These are phyloP conservation scores for Leucophora obtusa DNA, from an alignment of 2,888 invertebrate genomes.

Conservation along the genomic window DNA sequence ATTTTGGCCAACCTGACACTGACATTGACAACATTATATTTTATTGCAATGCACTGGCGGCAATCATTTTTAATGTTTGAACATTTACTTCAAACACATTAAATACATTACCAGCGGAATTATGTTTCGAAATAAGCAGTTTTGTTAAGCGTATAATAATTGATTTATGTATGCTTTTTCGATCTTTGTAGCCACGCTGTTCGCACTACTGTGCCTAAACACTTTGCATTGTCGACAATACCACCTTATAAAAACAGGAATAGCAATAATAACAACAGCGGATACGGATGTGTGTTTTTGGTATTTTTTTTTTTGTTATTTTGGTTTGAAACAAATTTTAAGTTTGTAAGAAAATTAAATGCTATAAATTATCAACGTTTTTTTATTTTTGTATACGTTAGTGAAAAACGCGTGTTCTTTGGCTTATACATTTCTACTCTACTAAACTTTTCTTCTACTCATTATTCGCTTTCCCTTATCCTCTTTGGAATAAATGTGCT, in stretches of 20 bases:
- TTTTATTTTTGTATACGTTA: conserved; percentile 16
- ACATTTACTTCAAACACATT: no score
- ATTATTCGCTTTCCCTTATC: no score
- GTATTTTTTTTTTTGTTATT: background rate
- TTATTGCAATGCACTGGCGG: no score
- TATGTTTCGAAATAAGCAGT: no score
- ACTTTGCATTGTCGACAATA: background rate
- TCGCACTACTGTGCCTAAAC: conserved; percentile 17
- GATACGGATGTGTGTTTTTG: conserved; percentile 2
- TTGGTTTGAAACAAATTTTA: conserved; percentile 45
- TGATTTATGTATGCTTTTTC: no score
- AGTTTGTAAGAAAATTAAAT: conserved; percentile 60
- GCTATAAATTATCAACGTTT: conserved; percentile 63
- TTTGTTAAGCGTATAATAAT: no score
- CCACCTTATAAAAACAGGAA: background rate
- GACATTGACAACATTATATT: no score
- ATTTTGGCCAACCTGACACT: no score
- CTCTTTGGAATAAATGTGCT: background rate
- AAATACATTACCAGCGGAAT: no score
- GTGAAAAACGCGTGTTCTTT: conserved; percentile 21
- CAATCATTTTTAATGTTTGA: no score
- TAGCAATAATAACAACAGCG: conserved; percentile 13
- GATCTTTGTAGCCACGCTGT: no score
- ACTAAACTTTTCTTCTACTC: conserved; percentile 7
- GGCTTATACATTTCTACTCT: conserved; percentile 26